Percentiles rank a stretch among this genome's conserved stretches.
phyloP scores from a whole-genome alignment of 2,113 vertebrate genomes.

The Actenoides hombroni region DNA sequence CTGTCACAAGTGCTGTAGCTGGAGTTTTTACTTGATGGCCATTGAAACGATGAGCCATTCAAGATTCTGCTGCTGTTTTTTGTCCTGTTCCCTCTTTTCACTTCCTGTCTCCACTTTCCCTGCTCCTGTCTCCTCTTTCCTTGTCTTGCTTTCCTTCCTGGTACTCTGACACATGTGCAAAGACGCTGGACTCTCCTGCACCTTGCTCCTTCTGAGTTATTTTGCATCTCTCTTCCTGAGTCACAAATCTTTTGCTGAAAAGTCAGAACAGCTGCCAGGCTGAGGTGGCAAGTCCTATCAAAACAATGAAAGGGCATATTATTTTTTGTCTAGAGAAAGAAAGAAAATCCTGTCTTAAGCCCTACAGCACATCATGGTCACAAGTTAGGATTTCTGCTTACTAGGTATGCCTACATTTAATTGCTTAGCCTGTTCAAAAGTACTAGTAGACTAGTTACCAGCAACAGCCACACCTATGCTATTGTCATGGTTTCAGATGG shows the following conservation, averaged over 20 bases:
- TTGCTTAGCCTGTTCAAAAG: not conserved
- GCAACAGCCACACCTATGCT: not conserved
- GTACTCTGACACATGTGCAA: not conserved
- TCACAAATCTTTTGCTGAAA: not conserved
- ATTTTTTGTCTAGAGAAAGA: not conserved
- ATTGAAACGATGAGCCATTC: not conserved
- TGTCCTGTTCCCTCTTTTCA: not conserved
- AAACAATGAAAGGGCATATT: not conserved
- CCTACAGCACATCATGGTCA: not conserved
- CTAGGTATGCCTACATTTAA: not conserved
- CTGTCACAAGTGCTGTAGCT: not conserved
- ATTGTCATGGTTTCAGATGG: not conserved
- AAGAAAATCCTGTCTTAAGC: not conserved
- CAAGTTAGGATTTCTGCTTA: not conserved
- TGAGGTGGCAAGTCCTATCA: not conserved
- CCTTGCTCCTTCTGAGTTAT: not conserved
- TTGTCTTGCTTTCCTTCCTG: not conserved
- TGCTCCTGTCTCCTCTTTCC: not conserved
- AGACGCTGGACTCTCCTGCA: not conserved
- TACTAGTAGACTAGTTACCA: not conserved
- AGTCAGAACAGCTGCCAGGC: not conserved
- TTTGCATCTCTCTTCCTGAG: not conserved
- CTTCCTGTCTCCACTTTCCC: not conserved
- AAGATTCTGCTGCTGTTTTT: not conserved
- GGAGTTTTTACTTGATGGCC: not conserved